Evolutionary conservation across 1,140 invertebrate genomes (phyloP).

Genomic region (Tetragonula clypearis): DNA sequence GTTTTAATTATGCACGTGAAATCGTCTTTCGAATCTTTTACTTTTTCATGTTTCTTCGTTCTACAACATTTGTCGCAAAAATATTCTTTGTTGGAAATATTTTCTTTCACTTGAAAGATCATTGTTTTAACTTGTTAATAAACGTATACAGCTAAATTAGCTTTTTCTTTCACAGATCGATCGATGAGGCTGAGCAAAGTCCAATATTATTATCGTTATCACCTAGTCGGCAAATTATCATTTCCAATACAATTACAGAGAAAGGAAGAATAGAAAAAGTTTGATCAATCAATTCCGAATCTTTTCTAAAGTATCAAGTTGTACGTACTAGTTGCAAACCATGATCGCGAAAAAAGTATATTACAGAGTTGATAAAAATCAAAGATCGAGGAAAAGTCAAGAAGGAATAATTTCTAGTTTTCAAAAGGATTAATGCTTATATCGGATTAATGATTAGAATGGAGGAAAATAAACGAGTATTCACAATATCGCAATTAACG

Average conservation of each 20-base stretch:
- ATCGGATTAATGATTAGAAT: slow-evolving; percentile 28
- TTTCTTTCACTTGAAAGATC: no score
- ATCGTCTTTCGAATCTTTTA: neutral
- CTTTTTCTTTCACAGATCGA: no score
- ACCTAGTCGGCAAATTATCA: neutral
- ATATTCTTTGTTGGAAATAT: no score
- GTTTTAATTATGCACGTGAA: neutral
- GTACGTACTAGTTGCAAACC: neutral
- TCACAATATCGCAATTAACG: slow-evolving; percentile 1
- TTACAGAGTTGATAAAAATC: neutral
- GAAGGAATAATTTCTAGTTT: neutral
- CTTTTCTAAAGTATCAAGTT: neutral
- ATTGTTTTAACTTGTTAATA: no score
- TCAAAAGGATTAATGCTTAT: neutral
- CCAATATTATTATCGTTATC: neutral
- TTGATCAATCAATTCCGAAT: neutral
- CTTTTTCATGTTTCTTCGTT: neutral
- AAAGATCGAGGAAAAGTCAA: neutral
- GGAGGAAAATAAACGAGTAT: neutral
- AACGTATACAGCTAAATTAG: no score
- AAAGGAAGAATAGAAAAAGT: neutral
- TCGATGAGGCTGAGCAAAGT: no score
- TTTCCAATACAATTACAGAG: neutral
- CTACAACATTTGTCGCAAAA: neutral
- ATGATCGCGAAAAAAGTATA: neutral